These are phyloP conservation scores for Pantelozetes paolii DNA, from an alignment of 2,888 invertebrate genomes.

Conservation along the genomic window DNA sequence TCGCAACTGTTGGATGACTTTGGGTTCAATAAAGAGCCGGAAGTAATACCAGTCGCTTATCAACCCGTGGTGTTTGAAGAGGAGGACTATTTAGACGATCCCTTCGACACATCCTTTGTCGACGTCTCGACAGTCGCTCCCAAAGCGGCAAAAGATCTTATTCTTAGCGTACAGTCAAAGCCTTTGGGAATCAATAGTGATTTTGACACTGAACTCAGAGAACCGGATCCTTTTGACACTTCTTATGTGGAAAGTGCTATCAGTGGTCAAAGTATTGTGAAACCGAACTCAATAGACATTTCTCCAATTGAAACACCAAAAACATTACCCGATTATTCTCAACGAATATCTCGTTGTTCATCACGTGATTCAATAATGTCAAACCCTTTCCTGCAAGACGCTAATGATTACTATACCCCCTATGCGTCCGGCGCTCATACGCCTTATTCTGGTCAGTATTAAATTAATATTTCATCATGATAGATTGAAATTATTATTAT, in stretches of 20 bases:
- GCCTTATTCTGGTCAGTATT: constrained; percentile 40
- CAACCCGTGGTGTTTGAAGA: constrained; percentile 30
- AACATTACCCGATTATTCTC: constrained; percentile 13
- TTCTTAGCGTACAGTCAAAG: not conserved
- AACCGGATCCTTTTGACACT: constrained; percentile 65
- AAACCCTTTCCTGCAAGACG: constrained; percentile 44
- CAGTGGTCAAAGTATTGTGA: constrained; percentile 10
- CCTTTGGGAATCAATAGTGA: not conserved
- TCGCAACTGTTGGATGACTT: constrained; percentile 41
- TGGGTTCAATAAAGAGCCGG: constrained; percentile 36
- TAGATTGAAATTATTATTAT: no score
- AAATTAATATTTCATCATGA: no score
- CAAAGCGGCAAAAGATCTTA: constrained; percentile 69
- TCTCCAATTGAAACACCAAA: constrained; percentile 3
- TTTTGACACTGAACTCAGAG: constrained; percentile 47
- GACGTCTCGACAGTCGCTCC: constrained; percentile 60
- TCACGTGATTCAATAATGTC: constrained; percentile 35
- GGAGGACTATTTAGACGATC: constrained; percentile 16
- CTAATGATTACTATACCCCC: constrained; percentile 41
- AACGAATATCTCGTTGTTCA: not conserved
- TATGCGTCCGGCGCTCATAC: constrained; percentile 36
- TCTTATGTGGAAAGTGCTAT: constrained; percentile 57
- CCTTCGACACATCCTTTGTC: constrained; percentile 74
- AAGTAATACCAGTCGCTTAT: constrained; percentile 25
- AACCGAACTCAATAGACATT: constrained; percentile 32